Evolutionary conservation across 30 jellyfish, hydroid and myxozoan genomes (phyloP).

Genomic region (Chrysaora quinquecirrha): DNA sequence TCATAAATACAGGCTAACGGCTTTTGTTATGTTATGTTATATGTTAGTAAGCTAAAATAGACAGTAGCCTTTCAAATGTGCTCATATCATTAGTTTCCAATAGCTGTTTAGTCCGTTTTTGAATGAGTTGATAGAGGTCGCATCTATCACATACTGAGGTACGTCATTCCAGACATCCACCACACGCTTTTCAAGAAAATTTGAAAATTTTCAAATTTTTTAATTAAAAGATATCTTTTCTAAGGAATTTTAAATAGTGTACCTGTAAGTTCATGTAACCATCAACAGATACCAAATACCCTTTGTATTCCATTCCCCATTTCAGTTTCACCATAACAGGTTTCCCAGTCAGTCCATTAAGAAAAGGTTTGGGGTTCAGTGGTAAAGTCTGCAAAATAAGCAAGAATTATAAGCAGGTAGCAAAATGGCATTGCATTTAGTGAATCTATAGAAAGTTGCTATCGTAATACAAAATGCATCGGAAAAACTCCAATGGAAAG

Average conservation of each 20-base stretch:
- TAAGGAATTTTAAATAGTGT: too few species aligned
- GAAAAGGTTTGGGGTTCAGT: constrained; percentile 98
- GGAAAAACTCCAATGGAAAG: too few species aligned
- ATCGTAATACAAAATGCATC: too few species aligned
- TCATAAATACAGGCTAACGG: not conserved
- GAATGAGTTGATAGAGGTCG: not conserved
- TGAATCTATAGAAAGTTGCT: too few species aligned
- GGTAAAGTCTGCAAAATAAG: constrained; percentile 88
- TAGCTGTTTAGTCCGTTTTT: not conserved
- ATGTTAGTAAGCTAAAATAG: too few species aligned
- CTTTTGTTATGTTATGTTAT: too few species aligned
- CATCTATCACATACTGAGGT: not conserved
- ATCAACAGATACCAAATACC: constrained; percentile 98
- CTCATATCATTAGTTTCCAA: too few species aligned
- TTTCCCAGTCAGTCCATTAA: constrained; percentile 97
- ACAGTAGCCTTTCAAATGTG: too few species aligned
- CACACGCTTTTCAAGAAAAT: not conserved
- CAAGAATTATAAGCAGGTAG: too few species aligned
- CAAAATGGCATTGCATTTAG: too few species aligned
- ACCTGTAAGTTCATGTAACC: constrained; percentile 99
- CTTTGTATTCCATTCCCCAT: constrained; percentile 99
- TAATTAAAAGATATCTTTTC: too few species aligned
- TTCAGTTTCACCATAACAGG: constrained; percentile 97
- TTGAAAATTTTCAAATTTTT: not conserved
- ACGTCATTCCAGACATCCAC: not conserved